These are phyloP conservation scores for Neocrepidodera transversa DNA, from an alignment of 2,888 invertebrate genomes.

Conservation along the genomic window DNA sequence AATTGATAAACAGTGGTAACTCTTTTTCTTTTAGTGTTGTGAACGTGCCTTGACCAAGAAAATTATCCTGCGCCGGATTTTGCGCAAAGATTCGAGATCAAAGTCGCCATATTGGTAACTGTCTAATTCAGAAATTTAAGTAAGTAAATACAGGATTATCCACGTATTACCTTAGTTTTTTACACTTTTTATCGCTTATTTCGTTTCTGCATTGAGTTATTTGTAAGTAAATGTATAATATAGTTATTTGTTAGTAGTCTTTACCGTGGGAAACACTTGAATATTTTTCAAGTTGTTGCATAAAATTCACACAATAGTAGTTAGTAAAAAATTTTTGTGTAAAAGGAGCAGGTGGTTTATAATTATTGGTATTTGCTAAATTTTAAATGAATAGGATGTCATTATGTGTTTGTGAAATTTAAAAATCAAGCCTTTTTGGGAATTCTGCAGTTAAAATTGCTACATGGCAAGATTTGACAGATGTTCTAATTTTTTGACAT, in stretches of 20 bases:
- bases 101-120: constrained; percentile 62
- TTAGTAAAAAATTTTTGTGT: constrained; percentile 46
- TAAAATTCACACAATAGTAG: constrained; percentile 52
- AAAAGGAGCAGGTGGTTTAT: constrained; percentile 40
- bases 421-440: constrained; percentile 11
- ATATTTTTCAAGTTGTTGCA: constrained; percentile 52
- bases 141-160: constrained; percentile 59
- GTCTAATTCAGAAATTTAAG: constrained; percentile 61
- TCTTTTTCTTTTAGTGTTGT: constrained; percentile 33
- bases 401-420: constrained; percentile 7
- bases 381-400: constrained; percentile 4
- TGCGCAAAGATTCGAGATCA: constrained; percentile 54
- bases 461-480: constrained; percentile 56
- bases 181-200: constrained; percentile 33
- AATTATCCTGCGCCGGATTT: constrained; percentile 42
- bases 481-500: constrained; percentile 58
- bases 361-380: constrained; percentile 26
- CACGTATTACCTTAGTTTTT: constrained; percentile 44
- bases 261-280: constrained; percentile 37
- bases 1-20: constrained; percentile 33
- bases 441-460: constrained; percentile 30
- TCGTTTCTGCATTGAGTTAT: constrained; percentile 42
- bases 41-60: constrained; percentile 36
- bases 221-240: constrained; percentile 50
- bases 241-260: constrained; percentile 19